A percentile compares a stretch with the other conserved stretches of the same genome.
phyloP scores from a whole-genome alignment of 2,797 vertebrate species.

The Pampus argenteus region DNA sequence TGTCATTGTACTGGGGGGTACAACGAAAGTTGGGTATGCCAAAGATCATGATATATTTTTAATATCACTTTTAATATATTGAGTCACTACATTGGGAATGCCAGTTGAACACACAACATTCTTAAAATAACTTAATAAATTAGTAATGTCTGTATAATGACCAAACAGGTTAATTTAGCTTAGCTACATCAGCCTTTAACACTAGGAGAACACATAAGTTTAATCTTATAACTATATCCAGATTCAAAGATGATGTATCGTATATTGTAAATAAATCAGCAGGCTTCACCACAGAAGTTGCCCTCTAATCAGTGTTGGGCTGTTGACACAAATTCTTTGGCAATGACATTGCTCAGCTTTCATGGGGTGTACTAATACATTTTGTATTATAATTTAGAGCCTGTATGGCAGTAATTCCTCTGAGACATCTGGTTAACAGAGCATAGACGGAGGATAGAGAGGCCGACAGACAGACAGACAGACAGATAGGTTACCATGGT shows the following conservation, averaged over 20 bases:
- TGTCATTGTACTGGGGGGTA: too few relatives aligned
- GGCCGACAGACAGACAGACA: slow-evolving; percentile 35
- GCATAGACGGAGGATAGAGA: slow-evolving; percentile 48
- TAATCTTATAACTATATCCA: neutral
- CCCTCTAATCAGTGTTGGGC: neutral
- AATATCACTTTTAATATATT: too few relatives aligned
- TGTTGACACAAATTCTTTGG: slow-evolving; percentile 18
- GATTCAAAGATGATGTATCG: neutral
- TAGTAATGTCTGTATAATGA: neutral
- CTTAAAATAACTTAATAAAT: neutral
- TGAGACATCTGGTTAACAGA: slow-evolving; percentile 75
- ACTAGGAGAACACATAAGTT: neutral
- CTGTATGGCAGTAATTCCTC: slow-evolving; percentile 55
- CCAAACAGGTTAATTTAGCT: neutral
- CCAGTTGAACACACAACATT: neutral
- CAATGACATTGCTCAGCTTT: slow-evolving; percentile 31
- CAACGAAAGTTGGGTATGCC: too few relatives aligned
- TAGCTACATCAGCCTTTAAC: neutral
- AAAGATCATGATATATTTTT: neutral
- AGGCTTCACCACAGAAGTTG: neutral
- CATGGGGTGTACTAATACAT: slow-evolving; percentile 18
- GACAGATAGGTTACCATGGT: slow-evolving; percentile 67
- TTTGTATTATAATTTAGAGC: slow-evolving; percentile 58
- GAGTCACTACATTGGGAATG: neutral
- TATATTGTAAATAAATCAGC: neutral